Conservation (phyloP, 1,140 invertebrate species). For the Periplaneta americana region DNA sequence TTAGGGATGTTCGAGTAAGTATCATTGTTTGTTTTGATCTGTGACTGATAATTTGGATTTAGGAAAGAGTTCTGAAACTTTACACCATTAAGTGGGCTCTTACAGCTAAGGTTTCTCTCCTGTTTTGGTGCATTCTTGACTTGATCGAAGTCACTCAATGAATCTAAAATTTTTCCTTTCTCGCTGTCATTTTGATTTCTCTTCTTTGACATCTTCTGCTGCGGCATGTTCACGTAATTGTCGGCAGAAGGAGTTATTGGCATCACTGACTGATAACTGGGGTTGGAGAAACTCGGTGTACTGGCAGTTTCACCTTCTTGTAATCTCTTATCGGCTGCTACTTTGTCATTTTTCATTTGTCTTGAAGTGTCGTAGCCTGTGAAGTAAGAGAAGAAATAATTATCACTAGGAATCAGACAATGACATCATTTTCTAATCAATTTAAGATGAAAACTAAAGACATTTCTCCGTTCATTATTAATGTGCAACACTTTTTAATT, state of each 20-base stretch:
- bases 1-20: neutral
- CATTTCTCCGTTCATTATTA: too few relatives aligned
- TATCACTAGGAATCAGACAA: neutral
- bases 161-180: neutral
- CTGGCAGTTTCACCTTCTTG: neutral
- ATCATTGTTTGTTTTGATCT: slow-evolving; percentile 4
- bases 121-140: neutral
- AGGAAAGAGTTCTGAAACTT: slow-evolving; percentile 31
- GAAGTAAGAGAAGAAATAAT: neutral
- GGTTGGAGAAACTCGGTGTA: neutral
- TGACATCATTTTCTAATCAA: too few relatives aligned
- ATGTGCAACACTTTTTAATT: too few relatives aligned
- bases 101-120: neutral
- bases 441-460: too few relatives aligned
- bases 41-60: slow-evolving; percentile 43
- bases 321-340: neutral
- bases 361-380: neutral
- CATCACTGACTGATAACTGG: neutral
- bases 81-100: neutral
- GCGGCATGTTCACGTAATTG: slow-evolving; percentile 55
- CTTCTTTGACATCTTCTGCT: slow-evolving; percentile 43
- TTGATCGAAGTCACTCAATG: neutral
- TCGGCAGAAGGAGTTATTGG: slow-evolving; percentile 41
- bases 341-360: neutral
- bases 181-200: neutral